A percentile compares a stretch with the other conserved stretches of the same genome.
phyloP scores from a whole-genome alignment of 2,888 invertebrate genomes.

The Orthonevra nobilis region DNA sequence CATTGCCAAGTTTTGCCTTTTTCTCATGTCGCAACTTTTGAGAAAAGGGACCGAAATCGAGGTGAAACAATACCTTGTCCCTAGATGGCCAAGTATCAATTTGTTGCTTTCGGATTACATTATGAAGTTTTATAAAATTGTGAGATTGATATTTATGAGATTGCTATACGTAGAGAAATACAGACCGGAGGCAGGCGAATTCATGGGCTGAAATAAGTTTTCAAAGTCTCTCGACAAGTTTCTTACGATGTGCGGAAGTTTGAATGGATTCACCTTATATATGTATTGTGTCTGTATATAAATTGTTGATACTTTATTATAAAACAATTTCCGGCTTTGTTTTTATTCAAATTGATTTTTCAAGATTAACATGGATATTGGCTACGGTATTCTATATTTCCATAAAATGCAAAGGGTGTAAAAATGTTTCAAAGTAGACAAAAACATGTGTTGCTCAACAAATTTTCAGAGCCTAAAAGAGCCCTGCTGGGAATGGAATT shows the following conservation, averaged over 20 bases:
- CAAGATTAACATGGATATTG: too few species aligned
- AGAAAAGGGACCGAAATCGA: constrained; percentile 27
- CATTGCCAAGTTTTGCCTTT: not conserved
- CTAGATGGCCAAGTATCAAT: not conserved
- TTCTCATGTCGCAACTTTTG: not conserved
- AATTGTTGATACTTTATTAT: too few species aligned
- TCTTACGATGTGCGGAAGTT: too few species aligned
- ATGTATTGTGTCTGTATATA: too few species aligned
- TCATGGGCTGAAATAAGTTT: constrained; percentile 5
- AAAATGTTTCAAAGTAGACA: too few species aligned
- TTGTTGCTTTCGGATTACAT: constrained; percentile 18
- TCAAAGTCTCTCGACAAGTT: not conserved
- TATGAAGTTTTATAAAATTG: constrained; percentile 37
- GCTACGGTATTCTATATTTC: too few species aligned
- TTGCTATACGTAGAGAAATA: not conserved
- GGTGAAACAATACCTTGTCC: constrained; percentile 13
- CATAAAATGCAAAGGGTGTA: too few species aligned
- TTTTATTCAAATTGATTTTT: constrained; percentile 2
- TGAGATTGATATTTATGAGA: constrained; percentile 46
- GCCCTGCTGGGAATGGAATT: too few species aligned
- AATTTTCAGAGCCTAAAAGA: too few species aligned
- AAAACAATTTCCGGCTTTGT: not conserved
- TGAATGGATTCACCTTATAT: too few species aligned
- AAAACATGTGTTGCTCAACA: too few species aligned
- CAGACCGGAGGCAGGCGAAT: not conserved